Base-by-base conservation (phyloP, 2,888 invertebrate species). In the Limnephilus marmoratus region DNA sequence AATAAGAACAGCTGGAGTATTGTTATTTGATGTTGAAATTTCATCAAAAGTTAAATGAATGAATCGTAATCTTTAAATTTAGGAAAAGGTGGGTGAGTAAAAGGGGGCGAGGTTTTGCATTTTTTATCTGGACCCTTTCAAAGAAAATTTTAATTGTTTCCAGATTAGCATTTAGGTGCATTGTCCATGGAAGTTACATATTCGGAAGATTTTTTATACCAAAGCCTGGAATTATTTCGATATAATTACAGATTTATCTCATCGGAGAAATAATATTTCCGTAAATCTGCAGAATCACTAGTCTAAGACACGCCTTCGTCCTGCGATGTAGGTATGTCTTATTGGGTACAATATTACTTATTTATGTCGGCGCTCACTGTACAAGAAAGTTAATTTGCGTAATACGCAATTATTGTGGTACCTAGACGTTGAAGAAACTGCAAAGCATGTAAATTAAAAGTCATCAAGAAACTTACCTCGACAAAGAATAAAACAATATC, bases 291-390 rank as follows among this genome's bases (percentile, higher is more conserved):
- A 68, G 9, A 68, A n/a, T 68, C n/a, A 24, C 24, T 68, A 68
- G 68, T 68, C 68, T 24, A 34, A 49, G 87, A 49, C 87, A 87
- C 87, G 87, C 87, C 87, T 87, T 49, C 87, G 29, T 49, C 87
- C 13, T 86, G 49, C 29, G 37, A 87, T 34, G 87, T 87, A 53
- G 87, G 87, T 87, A 87, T 7, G 68, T 49, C 34, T 87, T 45
- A 31, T 87, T 49, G 86, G 86, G 29, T 45, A 49, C 49, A 53
- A 29, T 45, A 49, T 41, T 49, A 41, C 41, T 41, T 41, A 11
- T 85, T 85, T 31, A n/a, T 31, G 29, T 49, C 31, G 68, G 31
- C 13, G 29, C 7, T 87, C 49, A 53, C 49, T 31, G 49, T 31
- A 49, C 31, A 31, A 49, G 12, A 31, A 49, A 31, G 34, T 37